Base-by-base conservation (phyloP, 2,797 vertebrate genomes). In the Loriculus beryllinus region DNA sequence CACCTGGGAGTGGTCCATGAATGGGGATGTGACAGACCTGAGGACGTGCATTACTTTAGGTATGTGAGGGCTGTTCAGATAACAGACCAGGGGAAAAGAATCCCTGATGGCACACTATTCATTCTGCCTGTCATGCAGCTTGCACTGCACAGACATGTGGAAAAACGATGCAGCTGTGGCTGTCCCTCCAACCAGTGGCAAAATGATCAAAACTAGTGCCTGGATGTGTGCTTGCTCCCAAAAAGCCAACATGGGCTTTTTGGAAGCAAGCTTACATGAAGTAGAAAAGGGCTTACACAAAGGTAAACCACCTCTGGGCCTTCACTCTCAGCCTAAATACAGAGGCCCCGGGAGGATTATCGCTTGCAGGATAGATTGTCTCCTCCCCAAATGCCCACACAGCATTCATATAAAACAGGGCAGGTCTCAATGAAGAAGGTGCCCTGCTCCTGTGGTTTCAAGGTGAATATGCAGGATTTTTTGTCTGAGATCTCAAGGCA, bases 101-200 rank as follows among this genome's bases (percentile, higher is more conserved):
- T 2, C 19, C 47, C 56, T 29, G 20, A 52, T 12, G 14, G 22
- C 5, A 39, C 0, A 3, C 3, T 62, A 51, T 9, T 39, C 19
- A 40, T 63, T 51, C 6, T 74, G 33, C 26, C 25, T 48, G 48
- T 19, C 43, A 54, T 39, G 35, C 22, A 20, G 20, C 29, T 68
- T 0, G 0, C 17, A 7, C 33, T n/a, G 21, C 68, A 23, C 4
- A 33, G 62, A 20, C 14, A n/a, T 0, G 0, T 33, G 59, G 70
- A 23, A 47, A 69, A 51, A 29, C 10, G 26, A 45, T 39, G 40
- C 6, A 43, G 43, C 45, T 45, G 22, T 4, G 13, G 48, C 4
- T 47, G 54, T 10, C n/a, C 54, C 54, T 56, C 10, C 33, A 31
- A 82, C 15, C 21, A 28, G 25, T 22, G 40, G 70, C 8, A 84